Base-by-base conservation (phyloP, 1,140 invertebrate genomes). In the Nebria ingens region DNA sequence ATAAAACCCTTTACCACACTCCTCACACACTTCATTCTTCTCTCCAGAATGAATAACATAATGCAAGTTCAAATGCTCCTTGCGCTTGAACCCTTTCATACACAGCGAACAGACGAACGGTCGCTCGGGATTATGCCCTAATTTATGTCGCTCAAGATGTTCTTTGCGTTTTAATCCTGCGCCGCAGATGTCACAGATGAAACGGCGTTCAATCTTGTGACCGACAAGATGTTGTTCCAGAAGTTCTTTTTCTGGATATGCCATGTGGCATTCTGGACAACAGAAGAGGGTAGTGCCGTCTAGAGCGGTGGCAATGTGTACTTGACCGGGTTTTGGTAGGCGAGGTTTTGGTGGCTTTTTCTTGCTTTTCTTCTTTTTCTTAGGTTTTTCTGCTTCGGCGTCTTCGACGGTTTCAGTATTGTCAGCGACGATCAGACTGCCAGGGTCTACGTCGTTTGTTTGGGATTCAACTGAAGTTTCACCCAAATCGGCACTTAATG, bases 11-110 rank as follows among this genome's bases (percentile, higher is more conserved):
- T 86, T 86, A 15, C 82, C 81, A 61, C 84, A 86, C 59, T 85
- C 82, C 1, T 59, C 61, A 53, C 71, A 73, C 20, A 73, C 79
- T 68, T 89, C 85, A 1, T 85, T 87, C 69, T 91, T 91, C 62
- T 88, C 83, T 17, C 85, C 86, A 2, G 85, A 86, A 69, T 88
- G 86, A 64, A 88, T 88, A 53, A 88, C 84, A 60, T 83, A 84
- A 70, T 89, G 86, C 38, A 87, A 72, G 69, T 86, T 87, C 53
- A 89, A 71, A 64, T 89, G 86, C 63, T 89, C 86, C 71, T 87
- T 86, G 49, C 86, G 73, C 68, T 89, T 88, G 70, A 88, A 89
- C 2, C 81, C 83, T 67, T 89, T 88, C 69, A 81, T 77, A 66
- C 86, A 89, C 11, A 86, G 80, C 15, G 79, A 78, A 70, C 86